Evolutionary conservation across 2,797 vertebrate species (phyloP).

Genomic region (Argentina silus): DNA sequence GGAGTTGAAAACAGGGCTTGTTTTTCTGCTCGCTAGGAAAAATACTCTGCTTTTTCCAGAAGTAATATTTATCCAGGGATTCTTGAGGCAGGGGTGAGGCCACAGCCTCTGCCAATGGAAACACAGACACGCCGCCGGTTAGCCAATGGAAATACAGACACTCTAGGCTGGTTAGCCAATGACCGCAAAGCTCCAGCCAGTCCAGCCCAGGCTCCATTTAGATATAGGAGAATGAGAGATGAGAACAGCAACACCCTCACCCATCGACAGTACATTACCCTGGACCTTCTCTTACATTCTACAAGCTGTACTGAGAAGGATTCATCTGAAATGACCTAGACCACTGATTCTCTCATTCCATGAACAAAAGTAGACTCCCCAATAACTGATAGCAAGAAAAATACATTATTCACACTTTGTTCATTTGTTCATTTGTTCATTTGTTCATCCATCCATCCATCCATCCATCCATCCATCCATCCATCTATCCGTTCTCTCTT

Average conservation of each 20-base stretch:
- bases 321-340: too few species aligned
- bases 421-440: too few species aligned
- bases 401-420: too few species aligned
- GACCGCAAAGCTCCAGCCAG: slow-evolving; percentile 68
- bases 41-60: slow-evolving; percentile 70
- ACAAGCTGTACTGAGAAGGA: not conserved
- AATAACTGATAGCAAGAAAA: too few species aligned
- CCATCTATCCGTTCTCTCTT: too few species aligned
- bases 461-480: too few species aligned
- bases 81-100: slow-evolving; percentile 72
- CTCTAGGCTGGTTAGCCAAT: slow-evolving; percentile 71
- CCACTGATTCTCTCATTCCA: too few species aligned
- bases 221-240: slow-evolving; percentile 44
- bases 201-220: slow-evolving; percentile 24
- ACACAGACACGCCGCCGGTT: slow-evolving; percentile 63
- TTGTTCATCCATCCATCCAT: too few species aligned
- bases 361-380: too few species aligned
- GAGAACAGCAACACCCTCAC: slow-evolving; percentile 2
- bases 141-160: slow-evolving; percentile 76
- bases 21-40: slow-evolving; percentile 65
- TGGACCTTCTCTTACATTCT: not conserved
- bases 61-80: slow-evolving; percentile 77
- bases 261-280: not conserved
- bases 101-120: slow-evolving; percentile 73
- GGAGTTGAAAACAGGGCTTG: slow-evolving; percentile 58